Percentiles rank a stretch among this genome's conserved stretches.
phyloP scores from a whole-genome alignment of 2,113 vertebrate species.

The Tylochromis polylepis region DNA sequence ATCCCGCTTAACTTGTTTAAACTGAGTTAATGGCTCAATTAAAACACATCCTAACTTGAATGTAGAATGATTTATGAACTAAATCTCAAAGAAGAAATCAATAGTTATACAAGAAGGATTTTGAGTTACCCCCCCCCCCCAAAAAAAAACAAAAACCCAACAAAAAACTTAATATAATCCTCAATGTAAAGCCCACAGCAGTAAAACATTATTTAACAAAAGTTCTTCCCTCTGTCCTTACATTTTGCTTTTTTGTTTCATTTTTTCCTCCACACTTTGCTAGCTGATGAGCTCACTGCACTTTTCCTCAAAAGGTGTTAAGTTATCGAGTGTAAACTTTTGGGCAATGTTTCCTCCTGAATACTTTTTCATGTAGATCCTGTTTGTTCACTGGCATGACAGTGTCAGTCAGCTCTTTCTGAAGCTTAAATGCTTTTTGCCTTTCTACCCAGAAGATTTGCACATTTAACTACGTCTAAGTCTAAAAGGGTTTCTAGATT shows the following conservation, averaged over 20 bases:
- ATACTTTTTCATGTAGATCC: neutral
- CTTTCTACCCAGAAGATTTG: neutral
- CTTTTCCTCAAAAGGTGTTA: neutral
- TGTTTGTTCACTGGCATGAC: neutral
- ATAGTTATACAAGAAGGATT: accelerated
- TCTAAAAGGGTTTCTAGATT: neutral
- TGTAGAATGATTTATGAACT: neutral
- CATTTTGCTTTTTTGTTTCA: neutral
- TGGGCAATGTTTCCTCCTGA: neutral
- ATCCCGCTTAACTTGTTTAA: neutral
- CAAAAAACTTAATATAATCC: neutral
- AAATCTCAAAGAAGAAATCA: neutral
- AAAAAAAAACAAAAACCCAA: neutral
- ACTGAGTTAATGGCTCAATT: neutral
- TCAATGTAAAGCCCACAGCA: neutral
- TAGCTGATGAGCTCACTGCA: neutral
- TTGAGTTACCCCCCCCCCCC: too few relatives aligned
- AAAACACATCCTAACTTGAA: neutral
- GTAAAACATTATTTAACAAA: neutral
- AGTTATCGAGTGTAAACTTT: neutral
- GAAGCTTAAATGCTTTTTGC: too few relatives aligned
- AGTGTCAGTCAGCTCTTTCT: neutral
- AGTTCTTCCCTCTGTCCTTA: neutral
- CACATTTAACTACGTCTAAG: neutral
- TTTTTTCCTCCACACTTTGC: neutral